These are phyloP conservation scores for Aradophagus sp. DNA, from an alignment of 1,140 invertebrate species.

Conservation along the genomic window DNA sequence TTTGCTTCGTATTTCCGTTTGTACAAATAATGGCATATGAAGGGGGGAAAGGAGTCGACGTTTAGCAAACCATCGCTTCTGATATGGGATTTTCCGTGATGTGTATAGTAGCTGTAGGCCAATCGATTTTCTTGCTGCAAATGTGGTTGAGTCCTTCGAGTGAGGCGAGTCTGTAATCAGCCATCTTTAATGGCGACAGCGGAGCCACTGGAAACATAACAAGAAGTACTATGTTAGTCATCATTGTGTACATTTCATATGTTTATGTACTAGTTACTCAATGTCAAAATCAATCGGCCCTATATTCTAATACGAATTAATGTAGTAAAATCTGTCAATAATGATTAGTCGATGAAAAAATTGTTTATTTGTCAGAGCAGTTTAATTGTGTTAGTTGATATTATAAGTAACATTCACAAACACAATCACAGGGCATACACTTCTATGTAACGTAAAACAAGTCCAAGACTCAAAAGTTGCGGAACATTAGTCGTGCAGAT, in stretches of 20 bases:
- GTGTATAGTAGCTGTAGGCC: slow-evolving; percentile 80
- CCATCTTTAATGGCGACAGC: slow-evolving; percentile 81
- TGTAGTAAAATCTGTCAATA: slow-evolving; percentile 9
- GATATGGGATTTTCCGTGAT: slow-evolving; percentile 88
- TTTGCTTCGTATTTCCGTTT: slow-evolving; percentile 49
- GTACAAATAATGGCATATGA: slow-evolving; percentile 55
- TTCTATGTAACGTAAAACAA: slow-evolving; percentile 34
- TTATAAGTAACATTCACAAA: slow-evolving; percentile 17
- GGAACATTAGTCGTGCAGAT: slow-evolving; percentile 10
- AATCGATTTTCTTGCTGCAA: slow-evolving; percentile 75
- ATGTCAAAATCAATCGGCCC: background rate
- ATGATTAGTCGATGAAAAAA: slow-evolving; percentile 8
- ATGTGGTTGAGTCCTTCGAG: slow-evolving; percentile 76
- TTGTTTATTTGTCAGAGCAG: slow-evolving; percentile 2
- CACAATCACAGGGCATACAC: slow-evolving; percentile 37
- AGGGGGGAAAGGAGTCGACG: slow-evolving; percentile 44
- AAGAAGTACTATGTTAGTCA: slow-evolving; percentile 46
- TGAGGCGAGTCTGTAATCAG: slow-evolving; percentile 78
- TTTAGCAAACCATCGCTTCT: slow-evolving; percentile 83
- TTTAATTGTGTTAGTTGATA: slow-evolving; percentile 5
- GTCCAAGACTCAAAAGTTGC: slow-evolving; percentile 4
- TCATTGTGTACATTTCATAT: slow-evolving; percentile 1
- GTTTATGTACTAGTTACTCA: slow-evolving; percentile 4
- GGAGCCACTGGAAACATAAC: slow-evolving; percentile 79
- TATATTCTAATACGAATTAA: slow-evolving; percentile 3